Evolutionary conservation across 2,888 invertebrate genomes (phyloP), one percentile per base, ranked within the genome.

Genomic region (Hipparchia sbordonii): DNA sequence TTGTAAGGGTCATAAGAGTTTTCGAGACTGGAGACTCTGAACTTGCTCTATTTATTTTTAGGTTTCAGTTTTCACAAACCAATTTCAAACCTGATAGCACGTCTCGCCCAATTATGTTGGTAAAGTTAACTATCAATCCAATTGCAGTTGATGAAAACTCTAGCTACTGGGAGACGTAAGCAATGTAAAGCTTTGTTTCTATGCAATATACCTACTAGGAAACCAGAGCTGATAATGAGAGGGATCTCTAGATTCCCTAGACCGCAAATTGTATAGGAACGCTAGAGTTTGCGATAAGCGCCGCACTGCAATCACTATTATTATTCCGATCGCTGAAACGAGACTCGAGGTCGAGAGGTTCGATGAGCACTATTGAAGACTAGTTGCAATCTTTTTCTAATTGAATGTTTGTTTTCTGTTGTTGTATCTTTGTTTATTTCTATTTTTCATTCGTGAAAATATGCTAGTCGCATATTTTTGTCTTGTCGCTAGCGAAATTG

Each of bases 281-380:
- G 65, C 6, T 23, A 48, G 48, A 63, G 65, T 6, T 51, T 65
- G 65, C 33, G 65, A 52, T 65, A 51, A 3, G 12, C 65, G 9
- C 10, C 48, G 45, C 13, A 69, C 33, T 56, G 54, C 51, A 70
- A 57, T 65, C 59, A 65, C 52, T 74, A 48, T 52, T 48, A 62
- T 67, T 59, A 70, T 67, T 63, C 67, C 54, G 39, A 65, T 48
- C 6, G 56, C 7, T 33, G 52, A 10, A 52, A 52, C 52, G 65
- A 52, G 13, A 39, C 39, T 39, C 39, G 39, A 39, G 39, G 39
- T 39, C 39, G 48, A 65, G 52, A 12, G 5, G 52, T 65, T 33
- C 52, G 65, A 52, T 52, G 65, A 65, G 9, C 51, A 52, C 33
- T 52, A 65, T 65, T 52, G 65, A 12, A 65, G 33, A 33, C 33